Evolutionary conservation across 2,797 vertebrate species (phyloP).

Genomic region (Sorex maritimensis): DNA sequence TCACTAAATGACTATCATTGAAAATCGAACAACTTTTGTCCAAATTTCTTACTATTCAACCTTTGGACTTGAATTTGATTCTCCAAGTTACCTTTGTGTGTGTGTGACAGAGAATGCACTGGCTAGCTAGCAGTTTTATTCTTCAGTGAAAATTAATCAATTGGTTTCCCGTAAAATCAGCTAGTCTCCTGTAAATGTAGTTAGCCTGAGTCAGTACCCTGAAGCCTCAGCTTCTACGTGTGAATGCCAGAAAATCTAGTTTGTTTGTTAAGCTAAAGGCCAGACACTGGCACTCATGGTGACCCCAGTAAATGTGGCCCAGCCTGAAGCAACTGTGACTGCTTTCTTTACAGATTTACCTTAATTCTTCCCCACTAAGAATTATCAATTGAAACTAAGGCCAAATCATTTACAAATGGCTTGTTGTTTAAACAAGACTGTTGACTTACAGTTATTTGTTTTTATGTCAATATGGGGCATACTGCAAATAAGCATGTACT

Average conservation of each 20-base stretch:
- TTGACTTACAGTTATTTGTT: slow-evolving; percentile 49
- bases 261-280: slow-evolving; percentile 56
- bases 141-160: slow-evolving; percentile 80
- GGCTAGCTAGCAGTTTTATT: slow-evolving; percentile 68
- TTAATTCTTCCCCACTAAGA: slow-evolving; percentile 70
- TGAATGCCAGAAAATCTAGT: slow-evolving; percentile 76
- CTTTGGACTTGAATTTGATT: slow-evolving; percentile 70
- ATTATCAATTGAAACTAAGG: slow-evolving; percentile 40
- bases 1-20: not conserved
- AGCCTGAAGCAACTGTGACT: slow-evolving; percentile 71
- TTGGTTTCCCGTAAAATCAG: slow-evolving; percentile 79
- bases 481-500: slow-evolving; percentile 30
- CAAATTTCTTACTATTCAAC: slow-evolving; percentile 44
- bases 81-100: slow-evolving; percentile 60
- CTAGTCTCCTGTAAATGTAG: slow-evolving; percentile 80
- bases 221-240: slow-evolving; percentile 67
- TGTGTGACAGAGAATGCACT: slow-evolving; percentile 55
- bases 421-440: slow-evolving; percentile 33
- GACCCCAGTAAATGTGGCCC: slow-evolving; percentile 72
- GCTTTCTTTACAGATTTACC: slow-evolving; percentile 69
- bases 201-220: slow-evolving; percentile 82
- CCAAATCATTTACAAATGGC: slow-evolving; percentile 25
- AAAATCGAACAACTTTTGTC: slow-evolving; percentile 25
- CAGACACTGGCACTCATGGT: slow-evolving; percentile 68
- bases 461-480: slow-evolving; percentile 50